Conservation (phyloP, 2,888 invertebrate genomes). For the Caenorhabditis virilis region DNA sequence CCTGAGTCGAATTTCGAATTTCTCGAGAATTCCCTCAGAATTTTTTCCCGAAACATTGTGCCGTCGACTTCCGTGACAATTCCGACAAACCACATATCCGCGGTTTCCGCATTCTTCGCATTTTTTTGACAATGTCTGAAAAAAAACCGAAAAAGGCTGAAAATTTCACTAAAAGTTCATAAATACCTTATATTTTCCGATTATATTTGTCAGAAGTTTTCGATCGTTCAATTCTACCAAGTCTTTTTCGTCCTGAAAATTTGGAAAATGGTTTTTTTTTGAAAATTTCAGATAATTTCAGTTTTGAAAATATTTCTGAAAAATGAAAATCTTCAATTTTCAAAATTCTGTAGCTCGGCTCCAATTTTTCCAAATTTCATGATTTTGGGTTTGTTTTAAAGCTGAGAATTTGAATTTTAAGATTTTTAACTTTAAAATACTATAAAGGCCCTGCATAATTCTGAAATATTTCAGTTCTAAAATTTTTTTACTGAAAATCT, state of each 20-base stretch:
- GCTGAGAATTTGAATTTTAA: too few species aligned
- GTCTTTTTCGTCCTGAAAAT: conserved; percentile 18
- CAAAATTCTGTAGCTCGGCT: too few species aligned
- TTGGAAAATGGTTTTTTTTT: too few species aligned
- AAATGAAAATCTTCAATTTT: too few species aligned
- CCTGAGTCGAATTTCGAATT: conserved; percentile 11
- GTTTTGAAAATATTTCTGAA: too few species aligned
- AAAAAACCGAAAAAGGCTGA: not conserved
- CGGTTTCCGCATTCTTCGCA: conserved; percentile 27
- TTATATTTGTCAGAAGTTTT: conserved; percentile 6
- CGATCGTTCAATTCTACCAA: conserved; percentile 19
- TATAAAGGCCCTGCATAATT: too few species aligned
- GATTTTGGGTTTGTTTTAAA: too few species aligned
- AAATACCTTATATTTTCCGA: conserved; percentile 16
- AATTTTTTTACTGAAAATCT: too few species aligned
- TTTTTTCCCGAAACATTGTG: conserved; percentile 4
- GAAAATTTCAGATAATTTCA: too few species aligned
- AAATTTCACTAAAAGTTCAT: not conserved
- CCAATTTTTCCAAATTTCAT: too few species aligned
- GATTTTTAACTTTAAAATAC: too few species aligned
- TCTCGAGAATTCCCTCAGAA: conserved; percentile 1
- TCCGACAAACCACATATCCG: conserved; percentile 24
- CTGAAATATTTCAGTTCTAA: too few species aligned
- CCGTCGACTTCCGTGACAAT: conserved; percentile 30
- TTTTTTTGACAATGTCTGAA: not conserved